Percentiles rank a stretch among this genome's conserved stretches.
Evolutionary conservation across 2,113 vertebrate genomes (phyloP).

Genomic region (Orientallactaga bullata): DNA sequence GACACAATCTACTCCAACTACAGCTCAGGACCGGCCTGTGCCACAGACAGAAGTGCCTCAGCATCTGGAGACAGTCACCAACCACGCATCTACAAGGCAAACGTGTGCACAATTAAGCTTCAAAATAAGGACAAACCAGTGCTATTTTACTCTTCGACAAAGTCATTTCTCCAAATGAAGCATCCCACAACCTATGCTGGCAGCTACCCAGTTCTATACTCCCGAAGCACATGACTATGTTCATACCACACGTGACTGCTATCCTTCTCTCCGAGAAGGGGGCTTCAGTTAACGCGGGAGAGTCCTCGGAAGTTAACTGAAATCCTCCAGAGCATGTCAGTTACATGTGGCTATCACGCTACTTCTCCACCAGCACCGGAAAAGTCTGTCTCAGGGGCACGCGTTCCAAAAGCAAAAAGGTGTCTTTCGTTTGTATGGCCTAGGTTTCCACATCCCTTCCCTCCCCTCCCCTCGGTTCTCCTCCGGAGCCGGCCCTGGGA

Average conservation of each 20-base stretch:
- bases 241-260: neutral
- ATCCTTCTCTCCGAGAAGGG: neutral
- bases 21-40: slow-evolving; percentile 48
- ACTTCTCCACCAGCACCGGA: neutral
- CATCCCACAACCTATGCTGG: neutral
- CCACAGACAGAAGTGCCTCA: slow-evolving; percentile 68
- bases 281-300: neutral
- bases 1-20: slow-evolving; percentile 33
- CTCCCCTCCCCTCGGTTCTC: fast-evolving
- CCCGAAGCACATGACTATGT: neutral
- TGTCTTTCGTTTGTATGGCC: neutral
- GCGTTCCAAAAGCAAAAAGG: neutral
- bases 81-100: slow-evolving; percentile 14
- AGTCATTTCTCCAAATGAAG: neutral
- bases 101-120: neutral
- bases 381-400: fast-evolving
- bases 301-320: neutral
- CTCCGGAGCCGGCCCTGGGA: too few species aligned
- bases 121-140: neutral
- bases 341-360: neutral
- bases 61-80: slow-evolving; percentile 73
- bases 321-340: neutral
- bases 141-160: neutral
- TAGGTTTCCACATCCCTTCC: neutral
- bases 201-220: neutral